Percentiles rank a stretch among this genome's conserved stretches.
phyloP scores from a whole-genome alignment of 1,140 invertebrate species.

The Sycophaga agraensis region DNA sequence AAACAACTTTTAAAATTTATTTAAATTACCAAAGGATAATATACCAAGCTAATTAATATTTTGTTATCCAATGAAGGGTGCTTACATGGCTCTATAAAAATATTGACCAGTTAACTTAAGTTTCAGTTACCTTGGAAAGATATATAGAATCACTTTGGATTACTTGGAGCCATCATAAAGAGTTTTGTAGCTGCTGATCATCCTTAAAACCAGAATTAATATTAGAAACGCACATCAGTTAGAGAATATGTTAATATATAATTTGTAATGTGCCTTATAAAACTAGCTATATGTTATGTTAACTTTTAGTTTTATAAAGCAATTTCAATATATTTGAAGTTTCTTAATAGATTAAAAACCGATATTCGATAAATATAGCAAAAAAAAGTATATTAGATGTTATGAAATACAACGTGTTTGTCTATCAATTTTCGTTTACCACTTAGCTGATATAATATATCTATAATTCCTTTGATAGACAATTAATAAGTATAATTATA shows the following conservation, averaged over 20 bases:
- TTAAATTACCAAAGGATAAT: slow-evolving; percentile 1
- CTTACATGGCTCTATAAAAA: background rate
- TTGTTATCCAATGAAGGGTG: slow-evolving; percentile 2
- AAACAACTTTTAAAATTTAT: slow-evolving; percentile 15
- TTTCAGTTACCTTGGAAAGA: slow-evolving; percentile 33
- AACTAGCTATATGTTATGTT: too few species aligned
- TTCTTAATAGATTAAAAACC: too few species aligned
- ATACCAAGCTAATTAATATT: slow-evolving; percentile 31
- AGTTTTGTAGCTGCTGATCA: slow-evolving; percentile 33
- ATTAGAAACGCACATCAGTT: slow-evolving; percentile 26
- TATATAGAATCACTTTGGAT: slow-evolving; percentile 30
- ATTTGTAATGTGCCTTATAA: too few species aligned
- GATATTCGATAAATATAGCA: too few species aligned
- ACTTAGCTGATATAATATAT: too few species aligned
- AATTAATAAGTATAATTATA: too few species aligned
- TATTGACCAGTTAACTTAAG: slow-evolving; percentile 25
- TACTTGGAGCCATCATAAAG: slow-evolving; percentile 19
- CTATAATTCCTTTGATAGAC: too few species aligned
- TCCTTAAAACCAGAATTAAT: slow-evolving; percentile 34
- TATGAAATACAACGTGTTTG: too few species aligned
- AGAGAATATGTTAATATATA: slow-evolving; percentile 10
- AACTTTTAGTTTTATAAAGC: too few species aligned
- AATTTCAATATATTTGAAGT: too few species aligned
- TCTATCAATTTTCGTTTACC: too few species aligned
- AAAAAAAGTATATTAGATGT: too few species aligned